A percentile compares a stretch with the other conserved stretches of the same genome.
Conservation (phyloP, 1,140 invertebrate genomes). For the Apocrypta bakeri region DNA sequence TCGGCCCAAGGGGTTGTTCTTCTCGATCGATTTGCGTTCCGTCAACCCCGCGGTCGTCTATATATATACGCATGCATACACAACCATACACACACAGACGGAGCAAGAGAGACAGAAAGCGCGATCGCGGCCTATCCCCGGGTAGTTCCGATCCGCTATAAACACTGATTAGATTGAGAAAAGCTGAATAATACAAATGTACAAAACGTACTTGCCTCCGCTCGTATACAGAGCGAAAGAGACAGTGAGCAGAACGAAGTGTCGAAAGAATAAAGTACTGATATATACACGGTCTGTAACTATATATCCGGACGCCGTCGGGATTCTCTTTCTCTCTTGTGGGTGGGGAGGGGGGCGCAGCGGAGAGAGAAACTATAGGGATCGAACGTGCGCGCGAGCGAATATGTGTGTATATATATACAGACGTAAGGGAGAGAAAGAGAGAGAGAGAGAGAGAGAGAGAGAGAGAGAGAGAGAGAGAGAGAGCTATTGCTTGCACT, state of each 20-base stretch:
- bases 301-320: not conserved
- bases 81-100: not conserved
- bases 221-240: not conserved
- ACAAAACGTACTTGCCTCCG: conserved; percentile 3
- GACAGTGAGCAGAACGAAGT: too few species aligned
- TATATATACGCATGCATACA: not conserved
- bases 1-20: not conserved
- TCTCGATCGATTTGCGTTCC: conserved; percentile 44
- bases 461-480: not conserved
- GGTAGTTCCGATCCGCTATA: not conserved
- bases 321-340: not conserved
- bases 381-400: not conserved
- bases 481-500: too few species aligned
- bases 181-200: not conserved
- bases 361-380: not conserved
- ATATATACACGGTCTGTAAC: not conserved
- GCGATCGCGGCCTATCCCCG: conserved; percentile 9
- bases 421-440: not conserved
- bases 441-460: conserved; percentile 2
- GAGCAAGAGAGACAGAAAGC: not conserved
- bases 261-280: too few species aligned
- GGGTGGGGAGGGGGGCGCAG: not conserved
- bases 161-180: not conserved
- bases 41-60: not conserved
- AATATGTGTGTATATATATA: not conserved